phyloP scores from a whole-genome alignment of 2,113 vertebrate species.

The Dicrurus megarhynchus region DNA sequence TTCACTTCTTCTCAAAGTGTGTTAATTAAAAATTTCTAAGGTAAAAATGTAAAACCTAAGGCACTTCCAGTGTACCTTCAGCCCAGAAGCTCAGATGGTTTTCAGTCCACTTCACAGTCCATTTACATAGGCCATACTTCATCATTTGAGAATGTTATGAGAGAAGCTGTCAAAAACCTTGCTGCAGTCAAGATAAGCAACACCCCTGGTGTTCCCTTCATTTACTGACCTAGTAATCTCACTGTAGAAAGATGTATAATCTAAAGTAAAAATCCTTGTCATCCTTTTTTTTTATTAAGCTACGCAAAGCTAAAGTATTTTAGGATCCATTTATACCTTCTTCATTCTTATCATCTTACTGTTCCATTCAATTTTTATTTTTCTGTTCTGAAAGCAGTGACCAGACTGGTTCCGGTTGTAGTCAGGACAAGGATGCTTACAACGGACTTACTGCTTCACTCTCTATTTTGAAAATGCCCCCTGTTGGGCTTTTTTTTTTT shows the following conservation, averaged over 20 bases:
- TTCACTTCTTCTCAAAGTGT: background rate
- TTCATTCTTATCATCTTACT: background rate
- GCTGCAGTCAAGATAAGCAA: background rate
- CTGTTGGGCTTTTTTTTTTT: background rate
- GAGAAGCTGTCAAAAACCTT: background rate
- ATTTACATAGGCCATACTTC: background rate
- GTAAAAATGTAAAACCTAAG: background rate
- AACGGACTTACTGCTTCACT: background rate
- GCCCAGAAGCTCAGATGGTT: background rate
- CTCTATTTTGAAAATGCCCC: background rate
- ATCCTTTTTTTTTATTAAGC: background rate
- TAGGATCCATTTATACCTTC: background rate
- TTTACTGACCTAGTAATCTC: background rate
- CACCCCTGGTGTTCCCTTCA: background rate
- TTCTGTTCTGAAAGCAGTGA: background rate
- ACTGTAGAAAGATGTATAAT: background rate
- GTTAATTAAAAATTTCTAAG: background rate
- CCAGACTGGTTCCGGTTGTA: background rate
- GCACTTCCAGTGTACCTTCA: background rate
- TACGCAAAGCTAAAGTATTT: background rate
- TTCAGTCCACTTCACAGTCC: background rate
- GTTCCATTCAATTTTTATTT: background rate
- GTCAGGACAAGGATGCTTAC: background rate
- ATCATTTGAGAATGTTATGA: background rate
- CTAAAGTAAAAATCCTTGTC: background rate